phyloP scores from a whole-genome alignment of 2,113 vertebrate species.

The Rousettus leschenaultii region DNA sequence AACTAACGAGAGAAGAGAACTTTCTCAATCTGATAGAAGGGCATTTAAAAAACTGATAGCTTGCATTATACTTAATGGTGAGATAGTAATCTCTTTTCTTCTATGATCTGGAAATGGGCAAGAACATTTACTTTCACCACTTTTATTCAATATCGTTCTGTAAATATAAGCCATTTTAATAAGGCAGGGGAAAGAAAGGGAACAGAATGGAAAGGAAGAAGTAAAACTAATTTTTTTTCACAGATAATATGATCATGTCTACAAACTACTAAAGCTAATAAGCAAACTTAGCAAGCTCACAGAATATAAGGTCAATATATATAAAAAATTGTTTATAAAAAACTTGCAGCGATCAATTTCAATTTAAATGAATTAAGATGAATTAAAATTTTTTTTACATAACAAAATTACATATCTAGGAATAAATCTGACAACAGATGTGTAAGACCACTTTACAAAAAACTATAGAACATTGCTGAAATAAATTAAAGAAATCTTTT shows the following conservation, averaged over 20 bases:
- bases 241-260: background rate
- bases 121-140: background rate
- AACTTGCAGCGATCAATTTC: background rate
- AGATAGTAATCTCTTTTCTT: background rate
- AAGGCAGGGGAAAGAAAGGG: background rate
- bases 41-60: background rate
- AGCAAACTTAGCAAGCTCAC: background rate
- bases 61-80: background rate
- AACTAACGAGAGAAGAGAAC: conserved; percentile 3
- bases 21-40: background rate
- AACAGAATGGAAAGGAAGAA: background rate
- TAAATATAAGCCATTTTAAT: conserved; percentile 27
- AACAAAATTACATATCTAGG: background rate
- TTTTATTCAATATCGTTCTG: background rate
- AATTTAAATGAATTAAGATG: background rate
- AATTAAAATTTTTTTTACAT: background rate
- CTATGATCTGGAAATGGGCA: background rate
- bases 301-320: background rate
- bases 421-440: background rate
- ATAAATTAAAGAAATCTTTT: background rate
- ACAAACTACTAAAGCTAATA: background rate
- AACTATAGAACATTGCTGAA: background rate
- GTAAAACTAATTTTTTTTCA: background rate
- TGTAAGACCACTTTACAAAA: background rate
- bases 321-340: background rate